Percentiles rank a stretch among this genome's conserved stretches.
Evolutionary conservation across 1,140 invertebrate genomes (phyloP).

Genomic region (Zaprionus tsacasi): DNA sequence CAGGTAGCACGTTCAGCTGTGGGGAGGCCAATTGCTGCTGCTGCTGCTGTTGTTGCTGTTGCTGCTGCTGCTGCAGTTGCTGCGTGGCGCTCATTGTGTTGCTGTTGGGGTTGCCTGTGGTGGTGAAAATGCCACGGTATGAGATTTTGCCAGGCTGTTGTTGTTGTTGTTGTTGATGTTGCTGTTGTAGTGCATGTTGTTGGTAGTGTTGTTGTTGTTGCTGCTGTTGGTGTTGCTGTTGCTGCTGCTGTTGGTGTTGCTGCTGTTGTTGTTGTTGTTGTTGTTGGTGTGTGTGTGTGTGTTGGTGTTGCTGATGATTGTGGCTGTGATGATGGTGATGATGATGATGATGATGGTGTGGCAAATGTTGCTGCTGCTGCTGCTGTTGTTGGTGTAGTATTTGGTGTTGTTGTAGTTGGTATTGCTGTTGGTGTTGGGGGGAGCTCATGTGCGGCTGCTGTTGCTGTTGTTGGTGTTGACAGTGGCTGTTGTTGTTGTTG

Average conservation of each 20-base stretch:
- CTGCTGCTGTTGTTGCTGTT: conserved; percentile 61
- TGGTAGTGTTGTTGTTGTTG: conserved; percentile 69
- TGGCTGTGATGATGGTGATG: conserved; percentile 77
- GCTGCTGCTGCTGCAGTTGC: conserved; percentile 61
- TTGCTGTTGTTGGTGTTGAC: conserved; percentile 69
- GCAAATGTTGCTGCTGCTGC: conserved; percentile 81
- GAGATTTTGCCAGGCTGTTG: conserved; percentile 87
- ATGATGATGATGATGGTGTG: conserved; percentile 78
- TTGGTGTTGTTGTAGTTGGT: conserved; percentile 78
- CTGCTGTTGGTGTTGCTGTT: conserved; percentile 65
- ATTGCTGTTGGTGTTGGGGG: conserved; percentile 75
- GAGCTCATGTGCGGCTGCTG: conserved; percentile 72
- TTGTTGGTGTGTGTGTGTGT: conserved; percentile 27
- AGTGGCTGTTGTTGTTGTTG: conserved; percentile 73
- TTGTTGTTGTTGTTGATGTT: conserved; percentile 85
- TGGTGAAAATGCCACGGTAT: conserved; percentile 89
- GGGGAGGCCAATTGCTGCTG: conserved; percentile 76
- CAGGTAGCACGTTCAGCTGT: conserved; percentile 76
- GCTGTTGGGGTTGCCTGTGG: conserved; percentile 86
- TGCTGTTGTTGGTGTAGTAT: conserved; percentile 83
- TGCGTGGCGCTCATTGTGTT: conserved; percentile 79
- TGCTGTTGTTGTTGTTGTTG: conserved; percentile 67
- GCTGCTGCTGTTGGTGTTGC: conserved; percentile 67
- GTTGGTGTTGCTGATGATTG: conserved; percentile 78
- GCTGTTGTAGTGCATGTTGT: conserved; percentile 77